Evolutionary conservation across 2,888 invertebrate genomes (phyloP), one percentile per base, ranked within the genome.

Genomic region (Apomyelois bistriatella): DNA sequence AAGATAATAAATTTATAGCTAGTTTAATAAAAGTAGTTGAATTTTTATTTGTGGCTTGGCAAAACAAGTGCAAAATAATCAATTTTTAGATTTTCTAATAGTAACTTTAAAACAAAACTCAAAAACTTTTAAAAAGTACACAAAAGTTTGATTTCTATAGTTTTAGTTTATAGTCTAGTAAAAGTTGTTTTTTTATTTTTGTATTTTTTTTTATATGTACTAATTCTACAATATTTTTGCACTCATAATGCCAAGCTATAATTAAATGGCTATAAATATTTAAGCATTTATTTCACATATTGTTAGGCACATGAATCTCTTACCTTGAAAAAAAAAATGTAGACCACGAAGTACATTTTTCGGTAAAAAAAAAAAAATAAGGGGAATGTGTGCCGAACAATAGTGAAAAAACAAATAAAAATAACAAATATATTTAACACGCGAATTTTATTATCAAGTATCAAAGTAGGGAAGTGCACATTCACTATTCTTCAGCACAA

Each of bases 321-420:
- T 85, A 88, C 86, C 85, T 86, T 79, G 22, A 3, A 3, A 22
- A 22, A 22, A 22, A 22, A 43, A 50, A 53, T 41, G 12, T 36
- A 43, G 22, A 17, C 12, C 49, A 41, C 40, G 30, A 22, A 9
- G 35, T 53, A 53, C 40, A 43, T 55, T 58, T 56, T 47, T 56
- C 58, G 65, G 61, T 61, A 55, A 38, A 32, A 59, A 57, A 58
- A 38, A 32, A 59, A 57, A 58, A 62, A 57, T 59, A 58, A 64
- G 66, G 66, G 72, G 68, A 68, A 87, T 68, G 87, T 93, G 94
- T 94, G 94, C 94, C 94, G 94, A 94, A 94, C 94, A 94, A 94
- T 94, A 94, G 94, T 94, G 94, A 94, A 94, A 93, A 93, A 78
- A 66, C 66, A 69, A 63, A 73, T 72, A 74, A 73, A 65, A 70